Evolutionary conservation across 2,797 vertebrate genomes (phyloP).

Genomic region (Premnoplex brunnescens): DNA sequence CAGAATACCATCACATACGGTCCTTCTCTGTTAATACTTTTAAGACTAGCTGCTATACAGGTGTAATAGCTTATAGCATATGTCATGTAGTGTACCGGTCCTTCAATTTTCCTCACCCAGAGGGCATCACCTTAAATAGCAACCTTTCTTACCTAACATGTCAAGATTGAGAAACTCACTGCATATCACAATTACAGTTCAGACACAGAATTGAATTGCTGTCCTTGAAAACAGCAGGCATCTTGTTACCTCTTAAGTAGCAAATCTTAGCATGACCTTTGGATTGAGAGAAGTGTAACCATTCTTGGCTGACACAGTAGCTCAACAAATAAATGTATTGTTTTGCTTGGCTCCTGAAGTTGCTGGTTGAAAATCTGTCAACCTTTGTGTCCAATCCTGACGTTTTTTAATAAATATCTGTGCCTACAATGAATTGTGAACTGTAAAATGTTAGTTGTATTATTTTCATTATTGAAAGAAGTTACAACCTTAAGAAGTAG

Average conservation of each 20-base stretch:
- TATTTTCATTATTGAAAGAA: background rate
- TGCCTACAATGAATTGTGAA: background rate
- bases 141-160: slow-evolving; percentile 50
- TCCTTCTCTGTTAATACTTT: background rate
- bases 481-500: background rate
- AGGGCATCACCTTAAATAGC: slow-evolving; percentile 58
- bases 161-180: slow-evolving; percentile 61
- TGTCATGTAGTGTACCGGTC: background rate
- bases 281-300: slow-evolving; percentile 60
- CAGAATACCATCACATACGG: background rate
- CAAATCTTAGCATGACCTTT: slow-evolving; percentile 70
- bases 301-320: slow-evolving; percentile 53
- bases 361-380: slow-evolving; percentile 39
- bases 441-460: background rate
- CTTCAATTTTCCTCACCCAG: slow-evolving; percentile 56
- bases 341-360: slow-evolving; percentile 48
- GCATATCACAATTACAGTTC: slow-evolving; percentile 67
- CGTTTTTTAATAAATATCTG: background rate
- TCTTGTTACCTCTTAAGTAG: slow-evolving; percentile 69
- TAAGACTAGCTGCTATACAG: background rate
- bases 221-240: slow-evolving; percentile 72
- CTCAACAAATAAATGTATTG: slow-evolving; percentile 55
- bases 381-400: background rate
- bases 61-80: slow-evolving; percentile 39
- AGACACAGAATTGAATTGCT: slow-evolving; percentile 66